These are phyloP conservation scores for Chelonia mydas DNA, from an alignment of 2,797 vertebrate genomes.

Conservation along the genomic window DNA sequence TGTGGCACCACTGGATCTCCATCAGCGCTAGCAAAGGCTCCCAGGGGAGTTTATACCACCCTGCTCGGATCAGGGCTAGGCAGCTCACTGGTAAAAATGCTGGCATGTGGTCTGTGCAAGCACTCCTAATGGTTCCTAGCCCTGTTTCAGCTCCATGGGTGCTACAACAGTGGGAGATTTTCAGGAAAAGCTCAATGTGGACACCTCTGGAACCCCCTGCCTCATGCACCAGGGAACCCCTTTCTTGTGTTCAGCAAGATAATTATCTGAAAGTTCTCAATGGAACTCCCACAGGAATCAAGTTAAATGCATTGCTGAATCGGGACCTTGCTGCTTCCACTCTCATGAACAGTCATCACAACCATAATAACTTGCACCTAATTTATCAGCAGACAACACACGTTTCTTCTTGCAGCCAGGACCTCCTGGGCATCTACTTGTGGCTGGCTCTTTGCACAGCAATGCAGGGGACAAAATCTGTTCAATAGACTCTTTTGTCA, in stretches of 20 bases:
- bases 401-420: background rate
- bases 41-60: background rate
- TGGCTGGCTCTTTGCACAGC: background rate
- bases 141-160: too few species aligned
- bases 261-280: background rate
- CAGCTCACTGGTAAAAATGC: background rate
- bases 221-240: background rate
- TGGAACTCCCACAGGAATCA: background rate
- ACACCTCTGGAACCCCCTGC: too few species aligned
- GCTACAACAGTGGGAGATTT: background rate
- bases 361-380: background rate
- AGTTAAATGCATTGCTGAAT: too few species aligned
- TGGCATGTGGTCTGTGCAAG: background rate
- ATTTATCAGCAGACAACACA: accelerated
- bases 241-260: background rate
- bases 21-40: background rate
- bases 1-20: background rate
- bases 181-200: background rate
- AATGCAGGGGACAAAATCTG: background rate
- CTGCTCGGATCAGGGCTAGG: background rate
- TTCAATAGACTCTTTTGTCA: background rate
- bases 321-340: too few species aligned
- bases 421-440: background rate
- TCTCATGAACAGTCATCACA: too few species aligned
- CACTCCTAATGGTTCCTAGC: background rate